These are phyloP conservation scores for Cyprinodon tularosa DNA, from an alignment of 2,113 vertebrate species.

Conservation along the genomic window DNA sequence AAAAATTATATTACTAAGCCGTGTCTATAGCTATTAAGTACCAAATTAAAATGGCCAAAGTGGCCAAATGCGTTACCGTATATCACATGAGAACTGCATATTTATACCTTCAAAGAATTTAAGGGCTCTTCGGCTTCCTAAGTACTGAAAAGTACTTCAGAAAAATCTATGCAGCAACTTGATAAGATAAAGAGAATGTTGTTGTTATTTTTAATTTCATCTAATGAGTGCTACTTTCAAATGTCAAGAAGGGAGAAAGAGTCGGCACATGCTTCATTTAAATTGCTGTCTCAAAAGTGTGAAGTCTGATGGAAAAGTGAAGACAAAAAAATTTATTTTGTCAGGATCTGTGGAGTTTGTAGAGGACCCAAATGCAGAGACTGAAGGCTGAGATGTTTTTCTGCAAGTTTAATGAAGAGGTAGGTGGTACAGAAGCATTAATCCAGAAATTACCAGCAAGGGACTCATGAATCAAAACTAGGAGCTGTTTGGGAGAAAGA, in stretches of 20 bases:
- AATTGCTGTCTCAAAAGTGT: slow-evolving; percentile 29
- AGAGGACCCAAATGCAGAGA: too few species aligned
- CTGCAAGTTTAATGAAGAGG: too few species aligned
- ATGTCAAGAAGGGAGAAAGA: slow-evolving; percentile 9
- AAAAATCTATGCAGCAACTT: neutral
- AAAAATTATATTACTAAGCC: too few species aligned
- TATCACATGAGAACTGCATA: neutral
- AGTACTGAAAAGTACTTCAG: slow-evolving; percentile 7
- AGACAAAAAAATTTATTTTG: slow-evolving; percentile 30
- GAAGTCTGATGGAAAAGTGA: slow-evolving; percentile 38
- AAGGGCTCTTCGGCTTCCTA: neutral
- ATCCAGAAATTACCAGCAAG: too few species aligned
- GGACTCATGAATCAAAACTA: too few species aligned
- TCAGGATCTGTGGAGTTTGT: too few species aligned
- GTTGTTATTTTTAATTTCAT: neutral
- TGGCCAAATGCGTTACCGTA: too few species aligned
- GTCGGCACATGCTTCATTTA: slow-evolving; percentile 15
- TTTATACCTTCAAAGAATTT: neutral
- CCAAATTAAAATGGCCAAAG: too few species aligned
- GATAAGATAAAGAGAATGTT: neutral
- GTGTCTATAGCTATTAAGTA: too few species aligned
- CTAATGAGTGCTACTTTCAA: slow-evolving; percentile 10
- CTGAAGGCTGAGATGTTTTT: too few species aligned
- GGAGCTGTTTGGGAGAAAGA: too few species aligned
- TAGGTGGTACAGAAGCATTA: too few species aligned